Evolutionary conservation across 2,113 vertebrate genomes (phyloP), one percentile per base, ranked within the genome.

Genomic region (Motacilla tschutschensis): DNA sequence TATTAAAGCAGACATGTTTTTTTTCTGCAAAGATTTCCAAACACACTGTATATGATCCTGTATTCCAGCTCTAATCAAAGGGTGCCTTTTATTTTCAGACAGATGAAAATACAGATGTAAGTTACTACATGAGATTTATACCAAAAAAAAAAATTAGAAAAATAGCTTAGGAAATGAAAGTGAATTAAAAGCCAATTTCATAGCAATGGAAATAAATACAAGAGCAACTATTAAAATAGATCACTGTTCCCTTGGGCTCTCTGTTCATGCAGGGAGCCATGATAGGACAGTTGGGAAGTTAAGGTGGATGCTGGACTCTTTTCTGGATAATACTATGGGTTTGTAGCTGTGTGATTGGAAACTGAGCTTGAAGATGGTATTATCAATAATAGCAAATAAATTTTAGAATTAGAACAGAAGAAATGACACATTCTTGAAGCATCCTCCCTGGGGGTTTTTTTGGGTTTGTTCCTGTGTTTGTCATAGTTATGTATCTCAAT

Each of bases 151-250:
- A 48, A 67, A 36, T 28, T 22, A 54, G 66, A 64, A 74, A 87
- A 85, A 81, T 87, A 78, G 66, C 48, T 84, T 71, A 72, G 87
- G 91, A 93, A 91, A 93, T 93, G 72, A 73, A 90, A 89, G 69
- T 78, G 51, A 94, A 81, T 84, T 75, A 72, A 91, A 86, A 90
- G 74, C 38, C 36, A 91, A 35, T 94, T 93, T 88, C 75, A 19
- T 65, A 76, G 71, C 71, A 83, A 9, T 48, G 43, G 81, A 79
- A 86, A 81, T 81, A 86, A 84, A 79, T 76, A n/a, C 20, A 69
- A 82, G 28, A 77, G 60, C 54, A 60, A 14, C 48, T 69, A 17
- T 75, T 74, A 77, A 80, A 89, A 33, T 5, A 62, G 76, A 88
- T 62, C 53, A 5, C 38, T 53, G 43, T 57, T 90, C 43, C 72